These are phyloP conservation scores for Crypturellus undulatus DNA, from an alignment of 2,113 vertebrate species.

Conservation along the genomic window DNA sequence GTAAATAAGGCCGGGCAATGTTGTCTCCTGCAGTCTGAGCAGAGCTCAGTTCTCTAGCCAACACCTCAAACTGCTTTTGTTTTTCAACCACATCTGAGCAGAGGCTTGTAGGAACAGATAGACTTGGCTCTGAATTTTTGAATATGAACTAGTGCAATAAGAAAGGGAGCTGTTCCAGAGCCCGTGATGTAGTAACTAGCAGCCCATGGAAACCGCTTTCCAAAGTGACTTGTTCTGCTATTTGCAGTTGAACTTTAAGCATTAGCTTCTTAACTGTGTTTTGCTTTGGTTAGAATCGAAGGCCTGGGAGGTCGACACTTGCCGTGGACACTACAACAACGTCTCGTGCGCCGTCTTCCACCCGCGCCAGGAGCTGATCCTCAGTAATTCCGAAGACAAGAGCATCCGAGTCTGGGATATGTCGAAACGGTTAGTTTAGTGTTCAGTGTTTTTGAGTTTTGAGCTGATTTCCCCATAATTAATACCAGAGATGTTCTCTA, in stretches of 20 bases:
- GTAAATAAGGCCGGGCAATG: not conserved
- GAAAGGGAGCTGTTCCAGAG: not conserved
- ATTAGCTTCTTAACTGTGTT: not conserved
- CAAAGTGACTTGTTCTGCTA: not conserved
- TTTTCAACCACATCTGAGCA: not conserved
- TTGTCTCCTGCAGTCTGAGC: not conserved
- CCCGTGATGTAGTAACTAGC: too few species aligned
- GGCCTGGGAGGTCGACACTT: slow-evolving; percentile 97
- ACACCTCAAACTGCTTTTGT: not conserved
- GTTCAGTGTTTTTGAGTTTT: not conserved
- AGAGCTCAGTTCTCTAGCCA: not conserved
- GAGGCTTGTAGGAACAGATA: not conserved
- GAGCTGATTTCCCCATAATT: accelerated
- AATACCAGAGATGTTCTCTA: not conserved
- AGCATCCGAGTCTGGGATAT: slow-evolving; percentile 98
- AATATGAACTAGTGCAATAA: accelerated
- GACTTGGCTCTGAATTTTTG: not conserved
- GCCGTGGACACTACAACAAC: slow-evolving; percentile 97
- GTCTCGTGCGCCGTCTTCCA: slow-evolving; percentile 98
- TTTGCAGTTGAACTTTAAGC: not conserved
- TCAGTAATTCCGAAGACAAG: slow-evolving; percentile 98
- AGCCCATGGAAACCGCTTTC: accelerated
- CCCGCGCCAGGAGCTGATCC: slow-evolving; percentile 95
- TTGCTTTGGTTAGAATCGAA: slow-evolving; percentile 86
- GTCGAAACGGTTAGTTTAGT: slow-evolving; percentile 85